Evolutionary conservation across 1,140 invertebrate species (phyloP).

Genomic region (Apis mellifera): Amel_HAv3.1 CM009940.2:3556001-3556500

Average conservation of each 20-base stretch:
- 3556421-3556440: not conserved
- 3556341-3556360: too few relatives aligned
- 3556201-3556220: constrained; percentile 76
- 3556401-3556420: not conserved
- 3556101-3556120: constrained; percentile 60
- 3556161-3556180: constrained; percentile 46
- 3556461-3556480: not conserved
- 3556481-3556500: not conserved
- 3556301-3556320: not conserved
- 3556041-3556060: constrained; percentile 69
- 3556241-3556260: constrained; percentile 64
- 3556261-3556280: constrained; percentile 75
- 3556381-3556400: too few relatives aligned
- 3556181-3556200: constrained; percentile 77
- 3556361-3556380: too few relatives aligned
- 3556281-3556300: constrained; percentile 53
- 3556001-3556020: not conserved
- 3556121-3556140: constrained; percentile 75
- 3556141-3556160: constrained; percentile 59
- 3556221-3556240: constrained; percentile 73
- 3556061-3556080: constrained; percentile 34
- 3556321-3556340: not conserved
- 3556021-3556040: constrained; percentile 41
- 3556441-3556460: not conserved
- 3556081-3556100: constrained; percentile 12